Evolutionary conservation across 2,888 invertebrate species (phyloP).

Genomic region (Zygothrica quintamaculata): DNA sequence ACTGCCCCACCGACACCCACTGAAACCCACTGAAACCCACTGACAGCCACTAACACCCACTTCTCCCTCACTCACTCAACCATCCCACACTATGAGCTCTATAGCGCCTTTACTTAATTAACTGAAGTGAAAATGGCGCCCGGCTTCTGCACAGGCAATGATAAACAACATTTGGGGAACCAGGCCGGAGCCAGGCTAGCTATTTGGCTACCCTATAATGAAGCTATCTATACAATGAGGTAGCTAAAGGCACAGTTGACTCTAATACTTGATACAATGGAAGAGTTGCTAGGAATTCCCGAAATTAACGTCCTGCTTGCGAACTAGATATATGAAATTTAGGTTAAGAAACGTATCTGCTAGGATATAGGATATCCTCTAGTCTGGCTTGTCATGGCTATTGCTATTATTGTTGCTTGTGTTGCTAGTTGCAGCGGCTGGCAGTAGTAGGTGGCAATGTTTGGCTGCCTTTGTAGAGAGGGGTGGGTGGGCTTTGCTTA

Average conservation of each 20-base stretch:
- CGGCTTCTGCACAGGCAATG: conserved; percentile 56
- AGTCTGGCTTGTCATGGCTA: background rate
- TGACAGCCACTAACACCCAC: conserved; percentile 12
- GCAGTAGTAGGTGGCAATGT: background rate
- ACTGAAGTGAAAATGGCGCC: conserved; percentile 78
- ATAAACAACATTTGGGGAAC: conserved; percentile 69
- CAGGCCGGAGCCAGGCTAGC: conserved; percentile 4
- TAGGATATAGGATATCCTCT: background rate
- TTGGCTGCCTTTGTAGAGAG: background rate
- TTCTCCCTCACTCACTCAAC: background rate
- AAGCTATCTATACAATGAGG: background rate
- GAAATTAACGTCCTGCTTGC: no score
- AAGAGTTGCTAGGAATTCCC: no score
- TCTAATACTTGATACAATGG: no score
- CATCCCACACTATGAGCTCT: conserved; percentile 3
- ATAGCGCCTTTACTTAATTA: conserved; percentile 74
- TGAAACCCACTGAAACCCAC: conserved; percentile 18
- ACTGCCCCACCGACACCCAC: conserved; percentile 5
- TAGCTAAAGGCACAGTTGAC: no score
- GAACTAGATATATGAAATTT: no score
- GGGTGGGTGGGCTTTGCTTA: conserved; percentile 54
- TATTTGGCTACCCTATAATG: conserved; percentile 23
- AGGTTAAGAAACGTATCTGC: no score
- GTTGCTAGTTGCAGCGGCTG: conserved; percentile 46
- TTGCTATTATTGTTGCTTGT: conserved; percentile 29